Evolutionary conservation across 2,888 invertebrate genomes (phyloP), one percentile per base, ranked within the genome.

Genomic region (Myathropa florea): DNA sequence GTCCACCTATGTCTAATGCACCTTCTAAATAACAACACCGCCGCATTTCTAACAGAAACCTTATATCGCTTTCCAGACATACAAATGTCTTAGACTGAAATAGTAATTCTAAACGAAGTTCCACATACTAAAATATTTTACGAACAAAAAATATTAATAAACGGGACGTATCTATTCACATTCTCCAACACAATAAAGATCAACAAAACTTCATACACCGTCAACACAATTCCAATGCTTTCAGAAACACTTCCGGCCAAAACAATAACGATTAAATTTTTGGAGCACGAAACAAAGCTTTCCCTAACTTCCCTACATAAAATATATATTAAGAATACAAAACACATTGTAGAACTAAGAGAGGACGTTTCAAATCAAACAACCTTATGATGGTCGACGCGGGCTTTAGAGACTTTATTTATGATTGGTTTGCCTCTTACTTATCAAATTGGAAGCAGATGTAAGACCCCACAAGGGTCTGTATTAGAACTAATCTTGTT

Each of bases 51-150:
- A 65, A 65, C 65, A 21, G 65, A 67, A 67, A 67, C 14, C 23
- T 39, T 23, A 18, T 24, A 39, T 53, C 53, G 26, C 53, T 10
- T 71, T 18, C 71, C 21, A 30, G 36, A 18, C 2, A 59, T 71
- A 14, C 59, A 71, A 71, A 3, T 59, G n/a, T 23, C 21, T 18
- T 2, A 57, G 14, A 12, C 59, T 24, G 59, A 60, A 60, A 39
- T 28, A 12, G 10, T 60, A 24, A 72, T 72, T 26, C 39, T 72
- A 18, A 72, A 72, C 24, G 71, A 72, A 33, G 60, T 72, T 36
- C 39, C 18, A 23, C 24, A 36, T 10, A 57, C 60, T 36, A 72
- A 59, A 60, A 60, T 73, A 26, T 73, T 73, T 30, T 30, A 61
- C 36, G 72, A 63, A 23, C 36, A 63, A 28, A 53, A 53, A 24